Evolutionary conservation across 2,113 vertebrate species (phyloP).

Genomic region (Perca schrenkii): DNA sequence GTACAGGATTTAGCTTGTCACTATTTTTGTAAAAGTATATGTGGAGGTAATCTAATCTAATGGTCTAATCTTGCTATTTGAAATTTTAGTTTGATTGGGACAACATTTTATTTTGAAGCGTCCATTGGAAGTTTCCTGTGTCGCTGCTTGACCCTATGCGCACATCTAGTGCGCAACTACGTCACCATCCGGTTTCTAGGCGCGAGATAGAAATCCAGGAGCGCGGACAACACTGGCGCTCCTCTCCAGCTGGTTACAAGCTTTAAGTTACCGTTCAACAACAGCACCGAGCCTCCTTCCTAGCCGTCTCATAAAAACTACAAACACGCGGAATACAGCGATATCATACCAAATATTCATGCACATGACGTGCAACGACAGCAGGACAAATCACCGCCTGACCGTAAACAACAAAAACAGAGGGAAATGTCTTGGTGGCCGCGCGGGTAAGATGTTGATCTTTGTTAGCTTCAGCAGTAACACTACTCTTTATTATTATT

Average conservation of each 20-base stretch:
- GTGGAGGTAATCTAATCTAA: no score
- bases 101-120: conserved; percentile 29
- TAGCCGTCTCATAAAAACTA: fast-evolving
- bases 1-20: neutral
- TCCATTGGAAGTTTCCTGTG: neutral
- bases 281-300: neutral
- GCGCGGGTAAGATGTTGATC: conserved; percentile 80
- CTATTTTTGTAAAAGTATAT: neutral
- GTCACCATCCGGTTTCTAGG: conserved; percentile 69
- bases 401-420: conserved; percentile 50
- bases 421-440: conserved; percentile 84
- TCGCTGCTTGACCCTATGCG: neutral
- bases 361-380: conserved; percentile 36
- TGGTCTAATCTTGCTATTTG: neutral
- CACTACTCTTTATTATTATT: neutral
- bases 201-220: conserved; percentile 84
- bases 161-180: conserved; percentile 59
- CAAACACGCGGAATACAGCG: neutral
- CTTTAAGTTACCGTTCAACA: neutral
- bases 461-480: neutral
- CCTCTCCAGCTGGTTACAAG: conserved; percentile 36
- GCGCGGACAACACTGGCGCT: conserved; percentile 69
- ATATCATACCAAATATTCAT: neutral
- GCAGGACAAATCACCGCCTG: conserved; percentile 1
- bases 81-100: neutral